These are phyloP conservation scores for Abrostola tripartita DNA, from an alignment of 2,888 invertebrate species.

Conservation along the genomic window DNA sequence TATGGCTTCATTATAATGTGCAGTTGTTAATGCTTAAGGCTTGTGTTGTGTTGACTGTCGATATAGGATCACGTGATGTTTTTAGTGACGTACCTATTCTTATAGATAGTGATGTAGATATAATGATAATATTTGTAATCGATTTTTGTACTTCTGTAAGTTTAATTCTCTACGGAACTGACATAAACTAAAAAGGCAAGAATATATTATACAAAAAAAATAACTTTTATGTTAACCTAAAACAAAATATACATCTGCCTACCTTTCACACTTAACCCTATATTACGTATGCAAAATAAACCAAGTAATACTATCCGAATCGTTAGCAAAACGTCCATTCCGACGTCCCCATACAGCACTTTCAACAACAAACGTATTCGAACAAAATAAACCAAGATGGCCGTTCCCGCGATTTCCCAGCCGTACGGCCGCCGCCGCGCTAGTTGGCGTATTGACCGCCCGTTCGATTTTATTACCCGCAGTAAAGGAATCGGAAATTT, in stretches of 20 bases:
- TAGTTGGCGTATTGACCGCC: slow-evolving; percentile 67
- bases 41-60: neutral
- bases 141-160: too few species aligned
- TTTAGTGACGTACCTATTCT: too few species aligned
- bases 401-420: slow-evolving; percentile 34
- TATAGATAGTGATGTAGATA: too few species aligned
- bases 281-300: slow-evolving; percentile 4
- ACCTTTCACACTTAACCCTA: neutral
- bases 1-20: slow-evolving; percentile 18
- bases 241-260: neutral
- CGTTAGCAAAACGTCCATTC: slow-evolving; percentile 12
- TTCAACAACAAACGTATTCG: slow-evolving; percentile 30
- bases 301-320: neutral
- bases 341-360: slow-evolving; percentile 24
- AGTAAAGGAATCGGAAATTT: slow-evolving; percentile 73
- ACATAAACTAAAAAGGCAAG: too few species aligned
- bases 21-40: slow-evolving; percentile 5
- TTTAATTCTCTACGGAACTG: too few species aligned
- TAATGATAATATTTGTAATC: too few species aligned
- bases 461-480: slow-evolving; percentile 75
- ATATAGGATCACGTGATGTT: too few species aligned
- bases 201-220: too few species aligned
- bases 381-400: slow-evolving; percentile 43
- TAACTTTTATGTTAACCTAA: too few species aligned
- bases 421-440: slow-evolving; percentile 38